Evolutionary conservation across 2,113 vertebrate species (phyloP).

Genomic region (Cariama cristata): DNA sequence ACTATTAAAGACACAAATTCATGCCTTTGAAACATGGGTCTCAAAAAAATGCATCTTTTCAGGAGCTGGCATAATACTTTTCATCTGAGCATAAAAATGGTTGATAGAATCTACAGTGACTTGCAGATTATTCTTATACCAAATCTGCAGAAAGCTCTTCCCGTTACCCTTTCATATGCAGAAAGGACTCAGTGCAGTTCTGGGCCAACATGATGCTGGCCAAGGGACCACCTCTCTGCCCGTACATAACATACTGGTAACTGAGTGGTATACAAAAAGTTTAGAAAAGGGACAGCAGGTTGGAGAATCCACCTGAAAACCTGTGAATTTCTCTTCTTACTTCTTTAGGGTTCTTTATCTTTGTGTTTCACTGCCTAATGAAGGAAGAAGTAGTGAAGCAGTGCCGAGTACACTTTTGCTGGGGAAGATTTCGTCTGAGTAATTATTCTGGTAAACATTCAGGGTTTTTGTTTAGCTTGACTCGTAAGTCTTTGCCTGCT

Average conservation of each 20-base stretch:
- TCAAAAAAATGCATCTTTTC: background rate
- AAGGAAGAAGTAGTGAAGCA: slow-evolving; percentile 88
- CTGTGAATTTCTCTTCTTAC: background rate
- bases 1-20: background rate
- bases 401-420: slow-evolving; percentile 82
- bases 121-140: background rate
- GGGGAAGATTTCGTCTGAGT: slow-evolving; percentile 73
- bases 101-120: background rate
- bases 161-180: background rate
- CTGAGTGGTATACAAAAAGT: background rate
- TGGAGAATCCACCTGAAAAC: background rate
- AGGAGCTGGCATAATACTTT: background rate
- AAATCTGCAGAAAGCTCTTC: background rate
- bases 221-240: background rate
- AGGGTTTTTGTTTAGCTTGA: background rate
- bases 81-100: background rate
- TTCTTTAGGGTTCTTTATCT: slow-evolving; percentile 86
- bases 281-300: background rate
- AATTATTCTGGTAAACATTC: slow-evolving; percentile 82
- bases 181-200: background rate
- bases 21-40: background rate
- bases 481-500: background rate
- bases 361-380: slow-evolving; percentile 89
- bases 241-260: background rate
- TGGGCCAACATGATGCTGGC: background rate